phyloP scores from a whole-genome alignment of 2,113 vertebrate species.

The Glaucomys volans region DNA sequence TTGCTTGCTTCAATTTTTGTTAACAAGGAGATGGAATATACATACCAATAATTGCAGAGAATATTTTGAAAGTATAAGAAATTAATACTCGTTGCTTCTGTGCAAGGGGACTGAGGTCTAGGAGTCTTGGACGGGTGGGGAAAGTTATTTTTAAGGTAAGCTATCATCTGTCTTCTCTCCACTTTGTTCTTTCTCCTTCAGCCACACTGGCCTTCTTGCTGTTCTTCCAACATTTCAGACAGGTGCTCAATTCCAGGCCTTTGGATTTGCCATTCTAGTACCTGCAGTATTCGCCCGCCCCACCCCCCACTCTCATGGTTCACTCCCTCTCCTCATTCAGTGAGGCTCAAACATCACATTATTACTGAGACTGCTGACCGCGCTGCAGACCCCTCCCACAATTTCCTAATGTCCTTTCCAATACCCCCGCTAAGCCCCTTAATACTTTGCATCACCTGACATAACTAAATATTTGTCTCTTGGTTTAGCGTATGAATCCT shows the following conservation, averaged over 20 bases:
- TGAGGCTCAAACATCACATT: not conserved
- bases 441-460: not conserved
- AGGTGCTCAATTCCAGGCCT: not conserved
- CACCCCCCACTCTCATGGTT: too few species aligned
- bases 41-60: not conserved
- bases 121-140: not conserved
- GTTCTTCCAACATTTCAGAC: not conserved
- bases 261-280: not conserved
- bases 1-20: not conserved
- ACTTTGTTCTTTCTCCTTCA: not conserved
- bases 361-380: not conserved
- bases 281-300: not conserved
- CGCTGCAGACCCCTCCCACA: not conserved
- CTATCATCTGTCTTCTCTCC: not conserved
- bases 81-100: not conserved
- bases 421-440: not conserved
- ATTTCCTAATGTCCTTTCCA: not conserved
- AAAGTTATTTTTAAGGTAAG: not conserved
- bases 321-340: not conserved
- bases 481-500: not conserved
- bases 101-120: not conserved
- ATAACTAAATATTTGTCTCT: not conserved
- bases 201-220: not conserved
- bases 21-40: not conserved
- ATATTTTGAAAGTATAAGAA: not conserved